Base-by-base conservation (phyloP, 2,888 invertebrate genomes). In the Drosophila recens region DNA sequence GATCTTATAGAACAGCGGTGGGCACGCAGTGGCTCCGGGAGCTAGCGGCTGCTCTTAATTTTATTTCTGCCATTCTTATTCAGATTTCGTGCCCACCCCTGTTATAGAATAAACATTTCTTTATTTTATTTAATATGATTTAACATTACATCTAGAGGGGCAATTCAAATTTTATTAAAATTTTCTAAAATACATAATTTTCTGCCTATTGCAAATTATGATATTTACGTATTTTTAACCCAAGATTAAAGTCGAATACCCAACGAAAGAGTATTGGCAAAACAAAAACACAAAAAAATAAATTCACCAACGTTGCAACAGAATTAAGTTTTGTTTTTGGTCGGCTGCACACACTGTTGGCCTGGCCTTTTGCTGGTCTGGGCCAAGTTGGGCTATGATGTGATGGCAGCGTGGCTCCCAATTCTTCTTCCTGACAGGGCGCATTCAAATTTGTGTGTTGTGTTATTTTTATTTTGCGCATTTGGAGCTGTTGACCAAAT, bases 291-390 rank as follows among this genome's bases (percentile, higher is more conserved):
- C 34, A 48, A 23, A 23, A 23, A 23, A 42, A 48, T 17, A 73
- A 67, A 45, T 49, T 33, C 40, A 40, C 42, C 61, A 27, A 40
- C 13, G 54, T 75, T 84, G 84, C 84, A 84, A 74, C 87, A 65
- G 80, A 80, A 85, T 82, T 74, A 70, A 87, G 84, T 78, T 69
- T 70, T 70, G 53, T 80, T 76, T 85, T 63, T 79, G 84, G 83
- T 85, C 79, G 45, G 80, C 51, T 85, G 87, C 85, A 82, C 87
- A 85, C 70, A 11, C 42, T 54, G 6, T 10, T 63, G 46, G 42
- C 42, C 45, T 36, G 11, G 11, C 5, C 13, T 30, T 30, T 30
- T 27, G 27, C 34, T 53, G 40, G 11, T 15, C 34, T 53, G 40
- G 11, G 20, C 45, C 10, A 3, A 42, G 30, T 43, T 43, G 57